Conservation (phyloP, 2,888 invertebrate species). For the Nemoura dubitans region DNA sequence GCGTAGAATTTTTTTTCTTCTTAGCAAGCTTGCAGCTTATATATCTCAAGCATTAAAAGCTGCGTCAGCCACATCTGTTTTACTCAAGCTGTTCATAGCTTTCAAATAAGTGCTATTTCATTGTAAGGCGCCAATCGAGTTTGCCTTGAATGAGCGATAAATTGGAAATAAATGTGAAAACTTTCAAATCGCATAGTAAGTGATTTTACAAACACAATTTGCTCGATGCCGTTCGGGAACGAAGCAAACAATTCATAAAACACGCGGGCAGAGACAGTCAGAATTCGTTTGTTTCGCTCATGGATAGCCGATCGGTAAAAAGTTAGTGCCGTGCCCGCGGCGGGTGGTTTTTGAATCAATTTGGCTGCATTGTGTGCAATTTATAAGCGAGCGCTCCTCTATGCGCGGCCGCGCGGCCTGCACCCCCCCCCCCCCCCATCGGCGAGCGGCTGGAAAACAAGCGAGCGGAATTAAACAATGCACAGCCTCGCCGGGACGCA, state of each 20-base stretch:
- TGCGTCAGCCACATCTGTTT: neutral
- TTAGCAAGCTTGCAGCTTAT: neutral
- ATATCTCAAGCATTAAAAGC: neutral
- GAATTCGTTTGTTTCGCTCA: neutral
- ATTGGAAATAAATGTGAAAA: slow-evolving; percentile 12
- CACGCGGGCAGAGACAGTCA: neutral
- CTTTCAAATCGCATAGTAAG: slow-evolving; percentile 4
- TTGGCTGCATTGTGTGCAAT: slow-evolving; percentile 16
- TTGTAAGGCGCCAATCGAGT: neutral
- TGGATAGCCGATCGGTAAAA: neutral
- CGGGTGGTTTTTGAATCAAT: slow-evolving; percentile 34
- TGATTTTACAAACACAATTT: neutral
- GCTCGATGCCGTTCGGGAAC: neutral
- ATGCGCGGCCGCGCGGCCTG: neutral
- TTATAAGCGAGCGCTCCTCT: neutral
- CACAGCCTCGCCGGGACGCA: neutral
- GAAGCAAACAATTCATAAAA: neutral
- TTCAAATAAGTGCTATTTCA: neutral
- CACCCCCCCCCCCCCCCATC: neutral
- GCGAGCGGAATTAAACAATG: neutral
- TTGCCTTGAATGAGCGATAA: neutral
- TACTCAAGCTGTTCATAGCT: neutral
- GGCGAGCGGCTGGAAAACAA: neutral
- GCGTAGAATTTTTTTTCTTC: neutral
- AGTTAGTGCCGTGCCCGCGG: neutral